phyloP scores from a whole-genome alignment of 1,140 invertebrate genomes.

The Neodiprion virginianus region DNA sequence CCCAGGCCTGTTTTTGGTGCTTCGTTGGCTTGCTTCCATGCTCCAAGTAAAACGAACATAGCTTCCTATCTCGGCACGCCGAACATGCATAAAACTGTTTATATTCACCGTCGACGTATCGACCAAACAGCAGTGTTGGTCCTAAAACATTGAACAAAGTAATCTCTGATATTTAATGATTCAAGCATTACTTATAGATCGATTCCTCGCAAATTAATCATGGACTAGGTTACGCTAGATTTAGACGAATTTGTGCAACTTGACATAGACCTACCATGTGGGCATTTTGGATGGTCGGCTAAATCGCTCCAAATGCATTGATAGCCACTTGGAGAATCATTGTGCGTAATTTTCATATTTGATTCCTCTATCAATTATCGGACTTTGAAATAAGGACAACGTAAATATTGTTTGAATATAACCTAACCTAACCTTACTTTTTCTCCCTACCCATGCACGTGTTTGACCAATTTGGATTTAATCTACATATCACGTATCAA shows the following conservation, averaged over 20 bases:
- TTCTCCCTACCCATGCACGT: too few relatives aligned
- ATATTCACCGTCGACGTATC: slow-evolving; percentile 50
- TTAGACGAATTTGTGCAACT: slow-evolving; percentile 1
- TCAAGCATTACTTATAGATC: not conserved
- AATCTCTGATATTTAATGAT: not conserved
- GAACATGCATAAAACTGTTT: slow-evolving; percentile 79
- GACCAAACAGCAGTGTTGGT: slow-evolving; percentile 74
- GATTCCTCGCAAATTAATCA: not conserved
- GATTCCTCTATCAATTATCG: not conserved
- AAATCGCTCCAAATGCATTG: slow-evolving; percentile 50
- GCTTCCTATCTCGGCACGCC: slow-evolving; percentile 77
- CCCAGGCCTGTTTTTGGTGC: slow-evolving; percentile 59
- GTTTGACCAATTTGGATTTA: too few relatives aligned
- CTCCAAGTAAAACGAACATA: slow-evolving; percentile 73
- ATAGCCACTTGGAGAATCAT: slow-evolving; percentile 22
- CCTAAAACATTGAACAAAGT: slow-evolving; percentile 52
- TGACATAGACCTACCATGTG: slow-evolving; percentile 55
- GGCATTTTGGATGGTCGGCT: slow-evolving; percentile 47
- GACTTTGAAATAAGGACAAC: not conserved
- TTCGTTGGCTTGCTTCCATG: slow-evolving; percentile 63
- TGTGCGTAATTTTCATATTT: not conserved
- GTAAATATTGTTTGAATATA: too few relatives aligned
- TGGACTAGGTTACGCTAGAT: slow-evolving; percentile 14
- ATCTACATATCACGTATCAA: too few relatives aligned
- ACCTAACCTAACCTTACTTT: too few relatives aligned